A percentile compares a stretch with the other conserved stretches of the same genome.
These are phyloP conservation scores for Centropyge bicolor DNA, from an alignment of 2,797 vertebrate species.

Conservation along the genomic window DNA sequence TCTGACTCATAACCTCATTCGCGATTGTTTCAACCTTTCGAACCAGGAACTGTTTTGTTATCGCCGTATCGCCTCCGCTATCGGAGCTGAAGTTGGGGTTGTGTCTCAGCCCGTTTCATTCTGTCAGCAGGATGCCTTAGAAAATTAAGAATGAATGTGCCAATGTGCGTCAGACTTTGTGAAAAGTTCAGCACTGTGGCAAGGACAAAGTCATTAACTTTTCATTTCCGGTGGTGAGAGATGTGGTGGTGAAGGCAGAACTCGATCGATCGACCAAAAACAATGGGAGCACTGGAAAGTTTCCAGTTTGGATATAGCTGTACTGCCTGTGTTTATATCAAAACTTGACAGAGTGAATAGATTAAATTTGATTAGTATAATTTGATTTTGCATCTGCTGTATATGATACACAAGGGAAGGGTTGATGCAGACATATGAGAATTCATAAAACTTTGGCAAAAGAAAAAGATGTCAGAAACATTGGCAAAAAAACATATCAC, in stretches of 20 bases:
- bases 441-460: not conserved
- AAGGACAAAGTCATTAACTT: constrained; percentile 48
- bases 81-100: not conserved
- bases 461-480: not conserved
- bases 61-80: not conserved
- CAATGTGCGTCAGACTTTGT: constrained; percentile 1
- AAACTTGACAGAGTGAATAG: not conserved
- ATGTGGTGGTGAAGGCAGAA: constrained; percentile 14
- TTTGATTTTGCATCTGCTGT: not conserved
- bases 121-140: constrained; percentile 18
- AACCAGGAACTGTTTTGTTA: not conserved
- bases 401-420: not conserved
- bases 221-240: constrained; percentile 35
- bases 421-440: not conserved
- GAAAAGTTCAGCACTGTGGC: constrained; percentile 13
- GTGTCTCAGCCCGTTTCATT: not conserved
- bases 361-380: not conserved
- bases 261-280: not conserved
- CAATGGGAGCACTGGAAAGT: not conserved
- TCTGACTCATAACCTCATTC: constrained; percentile 22
- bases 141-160: constrained; percentile 24
- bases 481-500: not conserved
- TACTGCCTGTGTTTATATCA: not conserved
- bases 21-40: not conserved
- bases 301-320: not conserved